These are phyloP conservation scores for Semaprochilodus insignis DNA, from an alignment of 2,797 vertebrate genomes.

Conservation along the genomic window DNA sequence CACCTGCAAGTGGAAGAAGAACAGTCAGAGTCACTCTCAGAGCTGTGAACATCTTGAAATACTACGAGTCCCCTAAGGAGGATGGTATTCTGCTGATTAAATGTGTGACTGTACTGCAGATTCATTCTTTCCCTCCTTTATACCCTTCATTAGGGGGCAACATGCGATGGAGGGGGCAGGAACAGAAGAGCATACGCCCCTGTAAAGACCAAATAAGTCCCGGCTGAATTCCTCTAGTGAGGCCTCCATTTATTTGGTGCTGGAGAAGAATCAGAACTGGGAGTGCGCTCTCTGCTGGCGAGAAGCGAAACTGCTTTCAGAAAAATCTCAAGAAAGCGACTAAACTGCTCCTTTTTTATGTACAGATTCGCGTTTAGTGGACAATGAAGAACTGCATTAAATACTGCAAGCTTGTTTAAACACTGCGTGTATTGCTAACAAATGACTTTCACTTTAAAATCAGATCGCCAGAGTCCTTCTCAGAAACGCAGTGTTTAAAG, in stretches of 20 bases:
- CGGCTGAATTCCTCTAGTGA: slow-evolving; percentile 47
- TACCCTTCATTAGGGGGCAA: background rate
- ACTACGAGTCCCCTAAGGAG: background rate
- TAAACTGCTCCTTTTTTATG: background rate
- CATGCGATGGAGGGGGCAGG: background rate
- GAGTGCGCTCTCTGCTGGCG: slow-evolving; percentile 18
- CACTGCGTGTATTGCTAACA: background rate
- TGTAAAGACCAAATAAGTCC: slow-evolving; percentile 12
- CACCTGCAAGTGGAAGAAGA: slow-evolving; percentile 55
- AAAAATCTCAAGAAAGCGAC: background rate
- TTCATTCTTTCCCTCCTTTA: background rate
- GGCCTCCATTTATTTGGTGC: background rate
- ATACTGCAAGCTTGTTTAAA: background rate
- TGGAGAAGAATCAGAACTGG: background rate
- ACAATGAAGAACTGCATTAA: background rate
- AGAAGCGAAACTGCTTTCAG: background rate
- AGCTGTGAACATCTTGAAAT: slow-evolving; percentile 41
- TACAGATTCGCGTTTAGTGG: background rate
- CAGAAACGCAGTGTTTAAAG: background rate
- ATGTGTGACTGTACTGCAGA: background rate
- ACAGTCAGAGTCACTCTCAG: slow-evolving; percentile 28
- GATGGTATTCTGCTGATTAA: background rate
- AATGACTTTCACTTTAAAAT: background rate
- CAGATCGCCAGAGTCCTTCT: background rate
- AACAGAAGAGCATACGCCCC: slow-evolving; percentile 5